A percentile compares a stretch with the other conserved stretches of the same genome.
Evolutionary conservation across 2,113 vertebrate genomes (phyloP).

Genomic region (Grammomys dolichurus): DNA sequence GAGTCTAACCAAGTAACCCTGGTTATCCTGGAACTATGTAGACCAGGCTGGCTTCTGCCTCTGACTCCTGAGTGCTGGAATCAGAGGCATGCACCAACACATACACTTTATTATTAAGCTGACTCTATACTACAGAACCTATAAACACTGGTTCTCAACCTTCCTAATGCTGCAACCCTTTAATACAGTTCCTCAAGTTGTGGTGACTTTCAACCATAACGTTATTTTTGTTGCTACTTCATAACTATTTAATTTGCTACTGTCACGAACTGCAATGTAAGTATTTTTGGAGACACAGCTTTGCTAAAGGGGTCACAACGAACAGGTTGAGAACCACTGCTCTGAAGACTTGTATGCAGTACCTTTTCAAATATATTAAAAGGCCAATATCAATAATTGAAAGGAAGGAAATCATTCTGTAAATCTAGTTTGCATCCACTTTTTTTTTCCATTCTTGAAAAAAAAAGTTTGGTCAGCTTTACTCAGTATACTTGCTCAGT

Average conservation of each 20-base stretch:
- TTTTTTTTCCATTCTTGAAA: not conserved
- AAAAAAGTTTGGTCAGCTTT: not conserved
- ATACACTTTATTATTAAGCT: not conserved
- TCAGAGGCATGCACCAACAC: not conserved
- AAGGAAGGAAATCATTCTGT: constrained; percentile 37
- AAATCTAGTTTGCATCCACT: constrained; percentile 31
- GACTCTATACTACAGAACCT: not conserved
- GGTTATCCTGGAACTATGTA: no score
- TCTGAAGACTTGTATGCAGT: not conserved
- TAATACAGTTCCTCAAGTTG: not conserved
- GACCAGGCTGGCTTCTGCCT: not conserved
- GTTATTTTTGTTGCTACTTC: not conserved
- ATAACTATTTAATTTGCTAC: not conserved
- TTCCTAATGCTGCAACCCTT: not conserved
- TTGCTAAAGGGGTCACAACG: not conserved
- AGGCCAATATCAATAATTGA: not conserved
- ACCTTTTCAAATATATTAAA: not conserved
- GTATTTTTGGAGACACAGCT: not conserved
- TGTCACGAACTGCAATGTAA: not conserved
- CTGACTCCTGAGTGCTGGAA: not conserved
- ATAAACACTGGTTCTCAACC: not conserved
- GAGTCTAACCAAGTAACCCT: no score
- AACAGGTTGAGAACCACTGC: not conserved
- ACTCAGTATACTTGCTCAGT: not conserved
- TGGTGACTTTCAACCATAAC: not conserved